phyloP scores from a whole-genome alignment of 2,797 vertebrate species.

The Acomys russatus region DNA sequence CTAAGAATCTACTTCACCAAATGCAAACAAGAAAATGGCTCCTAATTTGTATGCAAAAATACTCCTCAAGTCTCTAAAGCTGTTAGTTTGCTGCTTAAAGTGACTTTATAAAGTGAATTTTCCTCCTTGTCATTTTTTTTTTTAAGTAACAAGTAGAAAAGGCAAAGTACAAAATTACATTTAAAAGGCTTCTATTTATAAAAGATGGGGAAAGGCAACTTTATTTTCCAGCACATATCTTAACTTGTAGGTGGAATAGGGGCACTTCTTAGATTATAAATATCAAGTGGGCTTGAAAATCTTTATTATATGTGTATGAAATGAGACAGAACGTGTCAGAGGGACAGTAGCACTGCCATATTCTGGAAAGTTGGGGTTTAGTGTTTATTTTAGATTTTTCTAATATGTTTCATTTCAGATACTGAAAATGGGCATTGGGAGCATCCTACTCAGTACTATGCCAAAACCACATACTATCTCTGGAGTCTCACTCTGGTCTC shows the following conservation, averaged over 20 bases:
- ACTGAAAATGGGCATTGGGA: not conserved
- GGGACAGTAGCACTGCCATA: not conserved
- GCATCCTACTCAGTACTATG: not conserved
- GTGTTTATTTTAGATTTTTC: not conserved
- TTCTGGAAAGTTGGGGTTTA: not conserved
- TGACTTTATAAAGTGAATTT: constrained; percentile 1
- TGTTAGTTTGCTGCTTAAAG: not conserved
- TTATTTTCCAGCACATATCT: not conserved
- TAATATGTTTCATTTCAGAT: too few species aligned
- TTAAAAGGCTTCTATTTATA: constrained; percentile 37
- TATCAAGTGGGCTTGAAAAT: not conserved
- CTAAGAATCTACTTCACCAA: constrained; percentile 22
- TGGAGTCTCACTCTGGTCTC: not conserved
- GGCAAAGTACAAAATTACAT: not conserved
- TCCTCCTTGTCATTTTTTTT: not conserved
- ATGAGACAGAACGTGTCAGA: not conserved
- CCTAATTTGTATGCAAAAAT: constrained; percentile 53
- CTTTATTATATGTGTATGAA: not conserved
- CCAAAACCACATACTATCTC: not conserved
- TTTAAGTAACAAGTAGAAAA: constrained; percentile 43
- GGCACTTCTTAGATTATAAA: not conserved
- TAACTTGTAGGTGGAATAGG: not conserved
- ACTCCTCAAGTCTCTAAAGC: constrained; percentile 35
- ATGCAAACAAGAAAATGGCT: constrained; percentile 32
- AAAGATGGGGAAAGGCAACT: constrained; percentile 32